Conservation (phyloP, 2,888 invertebrate genomes). For the Drosophila neonasuta region DNA sequence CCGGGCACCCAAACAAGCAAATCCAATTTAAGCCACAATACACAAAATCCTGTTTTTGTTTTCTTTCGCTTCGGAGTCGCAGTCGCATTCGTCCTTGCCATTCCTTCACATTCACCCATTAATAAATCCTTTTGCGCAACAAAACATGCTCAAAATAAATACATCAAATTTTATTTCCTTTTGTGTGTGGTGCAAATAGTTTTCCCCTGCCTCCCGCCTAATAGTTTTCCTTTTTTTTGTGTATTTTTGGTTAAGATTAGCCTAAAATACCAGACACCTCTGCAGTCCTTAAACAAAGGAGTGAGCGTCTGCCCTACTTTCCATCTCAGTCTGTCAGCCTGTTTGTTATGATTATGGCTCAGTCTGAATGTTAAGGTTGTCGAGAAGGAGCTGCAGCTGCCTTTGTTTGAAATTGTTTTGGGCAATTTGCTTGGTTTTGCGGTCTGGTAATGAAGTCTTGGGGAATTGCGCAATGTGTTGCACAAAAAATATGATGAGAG, state of each 20-base stretch:
- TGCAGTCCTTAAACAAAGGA: slow-evolving; percentile 25
- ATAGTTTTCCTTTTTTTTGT: slow-evolving; percentile 32
- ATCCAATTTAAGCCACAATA: slow-evolving; percentile 76
- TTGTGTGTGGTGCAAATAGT: slow-evolving; percentile 30
- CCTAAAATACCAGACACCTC: slow-evolving; percentile 61
- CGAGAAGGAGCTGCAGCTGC: slow-evolving; percentile 35
- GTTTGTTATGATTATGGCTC: slow-evolving; percentile 47
- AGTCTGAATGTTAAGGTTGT: slow-evolving; percentile 20
- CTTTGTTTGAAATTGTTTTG: slow-evolving; percentile 23
- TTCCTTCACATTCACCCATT: slow-evolving; percentile 38
- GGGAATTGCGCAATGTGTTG: slow-evolving; percentile 11
- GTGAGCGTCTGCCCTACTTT: slow-evolving; percentile 4
- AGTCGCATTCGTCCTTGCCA: slow-evolving; percentile 1
- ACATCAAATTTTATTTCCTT: slow-evolving; percentile 28
- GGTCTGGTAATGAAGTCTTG: slow-evolving; percentile 32
- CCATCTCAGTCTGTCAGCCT: slow-evolving; percentile 18
- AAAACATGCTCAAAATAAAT: slow-evolving; percentile 41
- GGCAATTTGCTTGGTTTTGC: slow-evolving; percentile 26
- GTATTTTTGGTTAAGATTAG: slow-evolving; percentile 64
- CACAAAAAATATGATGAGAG: slow-evolving; percentile 3
- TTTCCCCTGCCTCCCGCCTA: slow-evolving; percentile 36
- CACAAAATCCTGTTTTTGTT: slow-evolving; percentile 73
- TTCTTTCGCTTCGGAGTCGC: slow-evolving; percentile 21
- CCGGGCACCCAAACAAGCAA: slow-evolving; percentile 59
- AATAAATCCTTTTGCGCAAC: slow-evolving; percentile 55